Percentiles rank a stretch among this genome's conserved stretches.
These are phyloP conservation scores for Aphelenchoides fujianensis DNA, from an alignment of 1,140 invertebrate species.

Conservation along the genomic window DNA sequence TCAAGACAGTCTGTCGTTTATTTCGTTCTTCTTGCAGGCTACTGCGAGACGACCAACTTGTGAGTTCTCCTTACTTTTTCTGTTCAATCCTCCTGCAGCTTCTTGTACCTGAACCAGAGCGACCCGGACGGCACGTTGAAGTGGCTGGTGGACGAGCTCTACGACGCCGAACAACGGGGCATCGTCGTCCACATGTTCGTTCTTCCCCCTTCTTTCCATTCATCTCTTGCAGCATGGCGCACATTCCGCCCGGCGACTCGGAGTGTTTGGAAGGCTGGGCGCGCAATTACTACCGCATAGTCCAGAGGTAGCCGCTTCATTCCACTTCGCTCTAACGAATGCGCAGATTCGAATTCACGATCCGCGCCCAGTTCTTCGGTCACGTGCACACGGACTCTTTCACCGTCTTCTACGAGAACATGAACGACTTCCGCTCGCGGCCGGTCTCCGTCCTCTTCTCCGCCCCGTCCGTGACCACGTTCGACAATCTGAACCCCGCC, in stretches of 20 bases:
- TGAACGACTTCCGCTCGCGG: constrained; percentile 47
- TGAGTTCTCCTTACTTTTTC: no score
- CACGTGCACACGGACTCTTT: constrained; percentile 93
- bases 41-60: constrained; percentile 61
- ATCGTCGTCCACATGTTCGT: constrained; percentile 94
- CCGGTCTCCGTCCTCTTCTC: constrained; percentile 41
- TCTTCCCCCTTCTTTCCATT: no score
- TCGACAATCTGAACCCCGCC: constrained; percentile 44
- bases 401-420: constrained; percentile 69
- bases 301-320: constrained; percentile 64
- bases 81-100: constrained; percentile 78
- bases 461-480: constrained; percentile 60
- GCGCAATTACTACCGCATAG: constrained; percentile 66
- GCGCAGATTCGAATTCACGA: constrained; percentile 77
- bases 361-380: constrained; percentile 87
- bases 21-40: no score
- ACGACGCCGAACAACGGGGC: constrained; percentile 82
- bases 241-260: constrained; percentile 73
- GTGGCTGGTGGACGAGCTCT: constrained; percentile 90
- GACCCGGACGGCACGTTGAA: constrained; percentile 89
- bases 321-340: neutral
- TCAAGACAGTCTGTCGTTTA: neutral
- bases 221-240: no score
- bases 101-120: constrained; percentile 89
- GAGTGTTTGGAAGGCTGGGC: constrained; percentile 70